Evolutionary conservation across 2,113 vertebrate genomes (phyloP).

Genomic region (Sylvilagus bachmani): DNA sequence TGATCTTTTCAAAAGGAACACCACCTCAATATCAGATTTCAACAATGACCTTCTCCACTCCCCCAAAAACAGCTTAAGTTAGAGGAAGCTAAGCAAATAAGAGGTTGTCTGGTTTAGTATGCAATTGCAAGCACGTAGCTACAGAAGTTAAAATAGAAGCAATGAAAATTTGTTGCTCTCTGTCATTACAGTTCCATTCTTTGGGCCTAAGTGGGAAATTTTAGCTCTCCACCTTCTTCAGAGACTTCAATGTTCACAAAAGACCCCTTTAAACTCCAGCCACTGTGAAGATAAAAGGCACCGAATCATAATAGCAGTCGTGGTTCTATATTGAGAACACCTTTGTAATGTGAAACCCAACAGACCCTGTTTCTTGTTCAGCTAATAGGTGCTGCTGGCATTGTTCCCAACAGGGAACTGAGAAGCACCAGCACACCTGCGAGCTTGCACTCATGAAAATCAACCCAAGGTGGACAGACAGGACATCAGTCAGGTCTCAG

Average conservation of each 20-base stretch:
- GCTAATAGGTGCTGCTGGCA: not conserved
- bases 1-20: slow-evolving; percentile 33
- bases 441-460: not conserved
- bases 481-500: not conserved
- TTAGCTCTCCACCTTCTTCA: slow-evolving; percentile 24
- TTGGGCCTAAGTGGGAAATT: slow-evolving; percentile 3
- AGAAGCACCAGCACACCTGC: not conserved
- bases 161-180: not conserved
- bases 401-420: not conserved
- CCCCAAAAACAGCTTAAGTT: not conserved
- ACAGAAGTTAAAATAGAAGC: slow-evolving; percentile 12
- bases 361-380: not conserved
- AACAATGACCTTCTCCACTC: not conserved
- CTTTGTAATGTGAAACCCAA: slow-evolving; percentile 22
- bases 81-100: slow-evolving; percentile 37
- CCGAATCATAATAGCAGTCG: not conserved
- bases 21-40: not conserved
- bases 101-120: not conserved
- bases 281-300: slow-evolving; percentile 37
- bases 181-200: not conserved
- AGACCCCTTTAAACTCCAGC: slow-evolving; percentile 34
- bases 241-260: slow-evolving; percentile 49
- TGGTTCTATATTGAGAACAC: slow-evolving; percentile 52
- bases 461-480: not conserved
- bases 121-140: not conserved